phyloP scores from a whole-genome alignment of 2,113 vertebrate genomes.

The Brachyhypopomus gauderio region DNA sequence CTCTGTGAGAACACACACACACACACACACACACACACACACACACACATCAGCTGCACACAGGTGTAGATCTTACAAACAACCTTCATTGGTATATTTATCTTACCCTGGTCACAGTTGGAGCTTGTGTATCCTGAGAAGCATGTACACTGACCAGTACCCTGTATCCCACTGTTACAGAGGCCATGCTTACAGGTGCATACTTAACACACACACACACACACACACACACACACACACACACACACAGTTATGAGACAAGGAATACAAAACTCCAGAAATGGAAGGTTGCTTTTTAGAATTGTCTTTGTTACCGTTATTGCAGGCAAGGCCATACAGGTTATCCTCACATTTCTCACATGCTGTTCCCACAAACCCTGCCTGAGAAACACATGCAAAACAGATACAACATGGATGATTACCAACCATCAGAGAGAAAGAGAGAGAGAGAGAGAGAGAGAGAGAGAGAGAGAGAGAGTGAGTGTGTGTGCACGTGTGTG shows the following conservation, averaged over 20 bases:
- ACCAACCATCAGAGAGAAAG: too few relatives aligned
- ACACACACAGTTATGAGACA: background rate
- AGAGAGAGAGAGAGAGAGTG: background rate
- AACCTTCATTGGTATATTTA: background rate
- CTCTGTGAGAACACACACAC: constrained; percentile 58
- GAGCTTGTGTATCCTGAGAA: constrained; percentile 84
- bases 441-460: too few relatives aligned
- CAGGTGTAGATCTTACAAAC: background rate
- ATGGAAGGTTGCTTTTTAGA: constrained; percentile 6
- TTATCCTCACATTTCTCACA: constrained; percentile 85
- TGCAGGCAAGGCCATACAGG: constrained; percentile 81
- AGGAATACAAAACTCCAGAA: background rate
- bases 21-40: background rate
- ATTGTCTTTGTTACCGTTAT: constrained; percentile 72
- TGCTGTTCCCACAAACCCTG: constrained; percentile 83
- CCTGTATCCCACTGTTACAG: constrained; percentile 78
- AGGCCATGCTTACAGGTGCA: constrained; percentile 87
- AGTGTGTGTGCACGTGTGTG: background rate
- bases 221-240: constrained; percentile 18
- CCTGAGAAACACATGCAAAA: constrained; percentile 54
- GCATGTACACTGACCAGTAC: constrained; percentile 83
- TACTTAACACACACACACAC: constrained; percentile 66
- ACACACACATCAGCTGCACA: background rate
- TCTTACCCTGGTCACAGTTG: constrained; percentile 83
- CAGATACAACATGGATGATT: background rate